Conservation (phyloP, 2,113 vertebrate genomes). For the Pedionomus torquatus region DNA sequence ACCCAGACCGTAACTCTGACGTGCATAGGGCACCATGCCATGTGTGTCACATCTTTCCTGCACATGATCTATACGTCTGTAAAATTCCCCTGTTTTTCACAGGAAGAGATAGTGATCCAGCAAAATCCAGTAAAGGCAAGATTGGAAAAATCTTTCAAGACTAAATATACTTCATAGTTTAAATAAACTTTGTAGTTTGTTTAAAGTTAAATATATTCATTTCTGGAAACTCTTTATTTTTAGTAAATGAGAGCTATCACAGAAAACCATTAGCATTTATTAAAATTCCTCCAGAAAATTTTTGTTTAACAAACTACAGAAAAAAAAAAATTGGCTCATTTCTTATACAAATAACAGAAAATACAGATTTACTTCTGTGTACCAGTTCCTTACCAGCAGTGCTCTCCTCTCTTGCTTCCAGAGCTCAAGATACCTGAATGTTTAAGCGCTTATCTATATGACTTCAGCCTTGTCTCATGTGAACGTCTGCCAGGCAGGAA, state of each 20-base stretch:
- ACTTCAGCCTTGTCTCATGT: slow-evolving; percentile 54
- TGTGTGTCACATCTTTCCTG: not conserved
- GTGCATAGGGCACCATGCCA: not conserved
- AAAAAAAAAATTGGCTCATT: not conserved
- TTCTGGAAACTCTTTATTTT: not conserved
- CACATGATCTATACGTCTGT: not conserved
- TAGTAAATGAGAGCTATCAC: not conserved
- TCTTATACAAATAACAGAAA: slow-evolving; percentile 8
- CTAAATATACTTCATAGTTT: not conserved
- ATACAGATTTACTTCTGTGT: slow-evolving; percentile 4
- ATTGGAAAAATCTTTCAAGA: not conserved
- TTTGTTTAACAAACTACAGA: not conserved
- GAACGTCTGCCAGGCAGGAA: slow-evolving; percentile 74
- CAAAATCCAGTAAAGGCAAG: slow-evolving; percentile 1
- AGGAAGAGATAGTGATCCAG: not conserved
- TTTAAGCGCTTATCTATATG: slow-evolving; percentile 66
- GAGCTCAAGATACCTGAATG: slow-evolving; percentile 64
- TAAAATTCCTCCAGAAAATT: slow-evolving; percentile 10
- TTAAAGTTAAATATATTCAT: not conserved
- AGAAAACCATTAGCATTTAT: not conserved
- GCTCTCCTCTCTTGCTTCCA: not conserved
- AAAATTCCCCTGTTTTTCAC: not conserved
- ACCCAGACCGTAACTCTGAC: not conserved
- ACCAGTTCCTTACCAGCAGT: not conserved
- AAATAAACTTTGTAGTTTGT: not conserved